Conservation (phyloP, 1,140 invertebrate genomes). For the Brachionus asplanchnoidis region DNA sequence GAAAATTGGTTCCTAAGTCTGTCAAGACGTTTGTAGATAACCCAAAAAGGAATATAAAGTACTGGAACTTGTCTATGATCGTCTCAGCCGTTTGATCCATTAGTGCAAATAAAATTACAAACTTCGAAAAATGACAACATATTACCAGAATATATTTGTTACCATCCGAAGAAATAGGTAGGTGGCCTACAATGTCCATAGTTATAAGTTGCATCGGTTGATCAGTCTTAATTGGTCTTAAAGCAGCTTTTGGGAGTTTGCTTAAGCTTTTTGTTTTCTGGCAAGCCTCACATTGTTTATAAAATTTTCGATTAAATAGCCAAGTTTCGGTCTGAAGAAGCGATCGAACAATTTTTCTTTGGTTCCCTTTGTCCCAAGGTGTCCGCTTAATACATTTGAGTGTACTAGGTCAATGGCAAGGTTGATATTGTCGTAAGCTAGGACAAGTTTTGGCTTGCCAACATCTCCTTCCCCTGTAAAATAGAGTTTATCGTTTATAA, state of each 20-base stretch:
- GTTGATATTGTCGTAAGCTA: neutral
- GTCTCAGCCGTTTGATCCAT: slow-evolving; percentile 52
- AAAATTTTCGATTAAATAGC: neutral
- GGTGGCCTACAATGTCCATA: slow-evolving; percentile 44
- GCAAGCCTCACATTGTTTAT: slow-evolving; percentile 23
- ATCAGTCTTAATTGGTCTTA: neutral
- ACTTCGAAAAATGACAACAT: slow-evolving; percentile 55
- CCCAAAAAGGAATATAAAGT: slow-evolving; percentile 51
- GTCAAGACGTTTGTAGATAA: slow-evolving; percentile 49
- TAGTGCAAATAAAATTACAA: slow-evolving; percentile 50
- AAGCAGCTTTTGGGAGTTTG: neutral
- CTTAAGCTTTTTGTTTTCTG: slow-evolving; percentile 17
- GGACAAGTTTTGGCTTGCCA: neutral
- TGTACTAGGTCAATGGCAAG: slow-evolving; percentile 1
- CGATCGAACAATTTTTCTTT: neutral
- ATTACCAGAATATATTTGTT: slow-evolving; percentile 53
- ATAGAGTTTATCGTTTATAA: neutral
- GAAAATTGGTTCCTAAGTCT: slow-evolving; percentile 50
- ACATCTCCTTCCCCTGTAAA: neutral
- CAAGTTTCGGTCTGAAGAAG: slow-evolving; percentile 2
- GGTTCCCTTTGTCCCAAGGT: neutral
- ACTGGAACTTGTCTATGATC: slow-evolving; percentile 48
- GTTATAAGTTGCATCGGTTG: slow-evolving; percentile 10
- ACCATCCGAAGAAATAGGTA: slow-evolving; percentile 43
- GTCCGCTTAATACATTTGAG: slow-evolving; percentile 25